phyloP scores from a whole-genome alignment of 2,113 vertebrate genomes.

The Myanophis thanlyinensis region DNA sequence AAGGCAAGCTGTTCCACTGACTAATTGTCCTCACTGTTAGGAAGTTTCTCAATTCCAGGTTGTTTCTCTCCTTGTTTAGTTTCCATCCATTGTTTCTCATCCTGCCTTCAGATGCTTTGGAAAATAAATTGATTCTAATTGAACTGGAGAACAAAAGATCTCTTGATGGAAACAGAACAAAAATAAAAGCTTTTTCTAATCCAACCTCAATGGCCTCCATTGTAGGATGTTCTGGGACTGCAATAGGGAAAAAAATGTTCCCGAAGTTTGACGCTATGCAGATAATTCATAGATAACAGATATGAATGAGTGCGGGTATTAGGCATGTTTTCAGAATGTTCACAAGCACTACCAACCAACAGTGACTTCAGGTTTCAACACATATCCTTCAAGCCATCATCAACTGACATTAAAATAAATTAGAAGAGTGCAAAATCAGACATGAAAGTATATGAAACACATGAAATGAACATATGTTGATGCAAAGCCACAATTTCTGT shows the following conservation, averaged over 20 bases:
- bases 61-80: no score
- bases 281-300: not conserved
- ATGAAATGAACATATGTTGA: not conserved
- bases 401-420: not conserved
- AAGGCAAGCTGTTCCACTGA: no score
- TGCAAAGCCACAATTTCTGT: not conserved
- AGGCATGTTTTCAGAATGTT: not conserved
- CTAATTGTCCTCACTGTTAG: no score
- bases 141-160: not conserved
- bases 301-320: not conserved
- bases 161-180: not conserved
- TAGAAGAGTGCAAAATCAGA: not conserved
- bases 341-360: not conserved
- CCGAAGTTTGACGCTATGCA: not conserved
- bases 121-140: no score
- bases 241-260: not conserved
- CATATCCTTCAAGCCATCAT: not conserved
- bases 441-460: not conserved
- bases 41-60: no score
- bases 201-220: not conserved
- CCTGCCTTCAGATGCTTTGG: no score
- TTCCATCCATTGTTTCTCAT: no score
- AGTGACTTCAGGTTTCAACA: no score
- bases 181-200: not conserved
- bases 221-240: not conserved